Evolutionary conservation across 2,888 invertebrate genomes (phyloP).

Genomic region (Lampropteryx suffumata): DNA sequence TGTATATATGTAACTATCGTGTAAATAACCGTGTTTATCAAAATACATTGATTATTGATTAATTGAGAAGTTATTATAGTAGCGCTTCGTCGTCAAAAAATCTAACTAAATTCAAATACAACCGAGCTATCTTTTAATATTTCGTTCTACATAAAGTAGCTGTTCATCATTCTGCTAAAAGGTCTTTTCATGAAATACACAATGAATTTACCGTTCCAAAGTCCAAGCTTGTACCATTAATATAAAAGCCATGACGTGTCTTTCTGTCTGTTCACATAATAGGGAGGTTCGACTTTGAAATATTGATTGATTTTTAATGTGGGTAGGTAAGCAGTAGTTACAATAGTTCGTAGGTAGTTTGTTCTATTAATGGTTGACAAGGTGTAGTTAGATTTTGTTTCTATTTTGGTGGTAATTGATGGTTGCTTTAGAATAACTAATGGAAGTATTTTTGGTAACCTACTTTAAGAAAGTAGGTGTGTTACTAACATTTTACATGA

Average conservation of each 20-base stretch:
- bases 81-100: no score
- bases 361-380: neutral
- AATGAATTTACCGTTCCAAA: conserved; percentile 12
- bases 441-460: neutral
- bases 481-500: no score
- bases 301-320: conserved; percentile 22
- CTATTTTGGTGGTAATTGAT: conserved; percentile 2
- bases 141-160: no score
- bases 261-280: conserved; percentile 10
- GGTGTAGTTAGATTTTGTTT: neutral
- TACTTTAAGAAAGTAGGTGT: no score
- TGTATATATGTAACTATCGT: no score
- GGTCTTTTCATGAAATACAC: conserved; percentile 9
- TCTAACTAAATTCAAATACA: no score
- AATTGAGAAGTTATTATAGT: no score
- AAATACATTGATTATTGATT: no score
- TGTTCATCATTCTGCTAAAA: neutral
- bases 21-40: no score
- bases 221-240: conserved; percentile 18
- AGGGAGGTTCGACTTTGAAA: conserved; percentile 10
- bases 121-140: no score
- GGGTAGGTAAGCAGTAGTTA: neutral
- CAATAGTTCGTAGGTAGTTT: neutral
- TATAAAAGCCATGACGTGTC: conserved; percentile 19
- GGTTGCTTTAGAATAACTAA: neutral